Conservation (phyloP, 2,113 vertebrate genomes). For the Aspidoscelis tigris region DNA sequence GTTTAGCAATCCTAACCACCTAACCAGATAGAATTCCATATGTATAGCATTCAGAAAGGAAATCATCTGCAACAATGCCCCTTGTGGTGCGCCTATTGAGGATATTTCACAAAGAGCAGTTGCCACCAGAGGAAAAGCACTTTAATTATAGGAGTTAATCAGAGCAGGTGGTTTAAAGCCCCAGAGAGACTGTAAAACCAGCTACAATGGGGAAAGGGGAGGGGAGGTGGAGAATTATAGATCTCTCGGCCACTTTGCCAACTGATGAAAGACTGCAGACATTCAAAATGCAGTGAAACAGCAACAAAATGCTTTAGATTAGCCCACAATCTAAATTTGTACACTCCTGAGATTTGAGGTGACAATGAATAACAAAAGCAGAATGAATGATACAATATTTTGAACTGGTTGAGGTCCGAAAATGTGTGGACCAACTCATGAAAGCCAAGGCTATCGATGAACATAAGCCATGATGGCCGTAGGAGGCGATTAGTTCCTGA, state of each 20-base stretch:
- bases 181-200: slow-evolving; percentile 65
- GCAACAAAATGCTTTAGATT: background rate
- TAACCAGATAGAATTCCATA: slow-evolving; percentile 33
- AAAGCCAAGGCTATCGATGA: no score
- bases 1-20: slow-evolving; percentile 31
- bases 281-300: slow-evolving; percentile 1
- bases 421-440: no score
- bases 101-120: slow-evolving; percentile 59
- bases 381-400: no score
- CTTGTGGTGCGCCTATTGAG: slow-evolving; percentile 6
- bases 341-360: no score
- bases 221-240: background rate
- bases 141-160: slow-evolving; percentile 61
- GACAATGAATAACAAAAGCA: no score
- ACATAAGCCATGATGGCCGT: no score
- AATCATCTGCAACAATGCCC: slow-evolving; percentile 53
- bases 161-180: slow-evolving; percentile 64
- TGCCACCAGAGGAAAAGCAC: slow-evolving; percentile 66
- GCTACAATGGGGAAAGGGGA: slow-evolving; percentile 55
- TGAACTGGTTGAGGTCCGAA: no score
- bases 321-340: background rate
- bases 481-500: no score
- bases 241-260: slow-evolving; percentile 26
- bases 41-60: slow-evolving; percentile 52
- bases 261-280: background rate